Percentiles rank a stretch among this genome's conserved stretches.
These are phyloP conservation scores for Pavo muticus DNA, from an alignment of 2,113 vertebrate species.

Conservation along the genomic window DNA sequence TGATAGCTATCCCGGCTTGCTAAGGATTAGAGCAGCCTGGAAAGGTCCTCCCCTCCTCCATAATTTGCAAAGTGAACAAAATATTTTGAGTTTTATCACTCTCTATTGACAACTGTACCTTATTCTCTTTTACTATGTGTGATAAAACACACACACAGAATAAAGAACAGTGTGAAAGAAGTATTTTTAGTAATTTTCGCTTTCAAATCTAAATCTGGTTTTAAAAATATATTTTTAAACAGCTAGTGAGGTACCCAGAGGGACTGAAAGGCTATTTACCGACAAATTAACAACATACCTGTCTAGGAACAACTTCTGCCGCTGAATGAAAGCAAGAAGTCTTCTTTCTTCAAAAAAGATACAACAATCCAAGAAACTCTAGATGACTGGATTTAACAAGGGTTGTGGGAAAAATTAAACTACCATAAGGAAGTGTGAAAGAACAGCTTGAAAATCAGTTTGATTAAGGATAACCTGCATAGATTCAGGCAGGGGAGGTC, in stretches of 20 bases:
- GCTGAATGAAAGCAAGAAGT: not conserved
- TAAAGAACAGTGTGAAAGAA: not conserved
- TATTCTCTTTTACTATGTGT: not conserved
- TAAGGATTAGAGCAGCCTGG: not conserved
- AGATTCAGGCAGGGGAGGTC: constrained; percentile 37
- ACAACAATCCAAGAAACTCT: not conserved
- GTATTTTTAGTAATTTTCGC: not conserved
- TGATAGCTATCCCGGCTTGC: fast-evolving
- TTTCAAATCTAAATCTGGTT: not conserved
- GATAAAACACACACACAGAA: not conserved
- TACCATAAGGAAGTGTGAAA: constrained; percentile 46
- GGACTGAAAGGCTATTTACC: not conserved
- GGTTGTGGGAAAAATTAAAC: constrained; percentile 9
- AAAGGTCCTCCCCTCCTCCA: not conserved
- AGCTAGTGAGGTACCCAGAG: not conserved
- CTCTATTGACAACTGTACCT: not conserved
- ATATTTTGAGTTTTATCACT: not conserved
- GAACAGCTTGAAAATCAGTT: constrained; percentile 66
- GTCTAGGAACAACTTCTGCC: not conserved
- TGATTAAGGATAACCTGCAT: constrained; percentile 53
- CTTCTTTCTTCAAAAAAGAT: not conserved
- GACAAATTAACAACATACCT: not conserved
- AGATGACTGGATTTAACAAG: constrained; percentile 24
- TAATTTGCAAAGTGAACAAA: not conserved
- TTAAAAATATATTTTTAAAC: not conserved